Percentiles rank a stretch among this genome's conserved stretches.
phyloP scores from a whole-genome alignment of 2,113 vertebrate genomes.

The Seriola aureovittata region DNA sequence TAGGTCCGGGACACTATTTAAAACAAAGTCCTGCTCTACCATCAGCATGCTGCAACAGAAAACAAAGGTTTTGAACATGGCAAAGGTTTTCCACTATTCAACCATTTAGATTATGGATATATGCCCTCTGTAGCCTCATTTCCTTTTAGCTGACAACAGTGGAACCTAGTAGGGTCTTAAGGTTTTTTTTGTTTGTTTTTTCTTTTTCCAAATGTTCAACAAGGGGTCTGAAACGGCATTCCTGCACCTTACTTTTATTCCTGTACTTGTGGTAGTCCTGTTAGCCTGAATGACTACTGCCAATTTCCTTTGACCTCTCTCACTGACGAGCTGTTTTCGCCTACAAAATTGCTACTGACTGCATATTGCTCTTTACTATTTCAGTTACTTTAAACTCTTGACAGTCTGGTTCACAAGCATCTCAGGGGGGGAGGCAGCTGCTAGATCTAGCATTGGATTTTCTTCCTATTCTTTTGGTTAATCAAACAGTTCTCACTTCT shows the following conservation, averaged over 20 bases:
- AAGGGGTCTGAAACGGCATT: conserved; percentile 34
- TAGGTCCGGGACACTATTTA: conserved; percentile 27
- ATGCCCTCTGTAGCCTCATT: conserved; percentile 26
- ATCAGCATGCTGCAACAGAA: conserved; percentile 11
- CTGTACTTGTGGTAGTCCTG: conserved; percentile 31
- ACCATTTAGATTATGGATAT: conserved; percentile 5
- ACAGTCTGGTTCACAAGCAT: conserved; percentile 2
- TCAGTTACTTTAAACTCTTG: not conserved
- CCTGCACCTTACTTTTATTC: conserved; percentile 42
- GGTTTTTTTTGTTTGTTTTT: too few relatives aligned
- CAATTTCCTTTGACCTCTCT: conserved; percentile 43
- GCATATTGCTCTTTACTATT: conserved; percentile 22
- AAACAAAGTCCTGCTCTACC: not conserved
- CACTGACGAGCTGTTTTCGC: conserved; percentile 31
- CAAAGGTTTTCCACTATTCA: conserved; percentile 2
- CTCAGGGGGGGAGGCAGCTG: not conserved
- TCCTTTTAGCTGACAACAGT: conserved; percentile 17
- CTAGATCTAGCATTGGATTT: not conserved
- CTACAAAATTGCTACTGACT: conserved; percentile 26
- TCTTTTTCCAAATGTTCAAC: conserved; percentile 48
- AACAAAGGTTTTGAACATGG: conserved; percentile 10
- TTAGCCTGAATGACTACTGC: conserved; percentile 23
- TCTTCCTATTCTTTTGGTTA: not conserved
- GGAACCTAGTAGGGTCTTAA: conserved; percentile 3
- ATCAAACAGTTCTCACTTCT: conserved; percentile 1